Evolutionary conservation across 2,797 vertebrate species (phyloP).

Genomic region (Helicolenus hilgendorfi): DNA sequence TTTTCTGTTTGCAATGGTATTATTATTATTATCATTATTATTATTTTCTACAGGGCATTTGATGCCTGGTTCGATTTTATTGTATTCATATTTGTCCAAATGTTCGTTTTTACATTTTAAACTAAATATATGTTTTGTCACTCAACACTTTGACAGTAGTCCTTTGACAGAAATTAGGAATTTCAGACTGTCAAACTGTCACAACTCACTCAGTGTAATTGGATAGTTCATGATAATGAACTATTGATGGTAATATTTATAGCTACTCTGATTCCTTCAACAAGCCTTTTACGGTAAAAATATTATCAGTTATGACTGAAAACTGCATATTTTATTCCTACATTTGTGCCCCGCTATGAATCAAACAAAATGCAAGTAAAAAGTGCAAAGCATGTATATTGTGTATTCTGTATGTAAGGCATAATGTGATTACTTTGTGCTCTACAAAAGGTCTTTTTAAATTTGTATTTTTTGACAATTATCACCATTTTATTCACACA

Average conservation of each 20-base stretch:
- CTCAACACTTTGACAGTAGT: neutral
- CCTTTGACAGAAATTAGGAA: accelerated
- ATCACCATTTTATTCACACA: neutral
- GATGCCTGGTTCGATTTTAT: neutral
- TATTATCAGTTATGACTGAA: neutral
- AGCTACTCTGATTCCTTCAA: neutral
- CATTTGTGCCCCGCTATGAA: neutral
- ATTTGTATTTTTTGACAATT: neutral
- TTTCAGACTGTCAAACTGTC: too few species aligned
- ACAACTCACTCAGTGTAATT: neutral
- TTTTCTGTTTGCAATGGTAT: neutral
- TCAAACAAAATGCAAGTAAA: neutral
- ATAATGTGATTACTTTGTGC: neutral
- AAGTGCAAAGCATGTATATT: neutral
- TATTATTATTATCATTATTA: too few species aligned
- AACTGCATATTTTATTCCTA: neutral
- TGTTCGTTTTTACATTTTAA: too few species aligned
- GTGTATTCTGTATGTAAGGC: neutral
- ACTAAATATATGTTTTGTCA: too few species aligned
- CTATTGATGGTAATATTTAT: neutral
- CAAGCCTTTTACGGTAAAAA: neutral
- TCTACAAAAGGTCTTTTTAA: accelerated
- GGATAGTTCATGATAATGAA: neutral
- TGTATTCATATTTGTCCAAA: neutral
- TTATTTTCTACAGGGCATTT: neutral